A percentile compares a stretch with the other conserved stretches of the same genome.
Evolutionary conservation across 2,113 vertebrate genomes (phyloP).

Genomic region (Protobothrops flavoviridis): DNA sequence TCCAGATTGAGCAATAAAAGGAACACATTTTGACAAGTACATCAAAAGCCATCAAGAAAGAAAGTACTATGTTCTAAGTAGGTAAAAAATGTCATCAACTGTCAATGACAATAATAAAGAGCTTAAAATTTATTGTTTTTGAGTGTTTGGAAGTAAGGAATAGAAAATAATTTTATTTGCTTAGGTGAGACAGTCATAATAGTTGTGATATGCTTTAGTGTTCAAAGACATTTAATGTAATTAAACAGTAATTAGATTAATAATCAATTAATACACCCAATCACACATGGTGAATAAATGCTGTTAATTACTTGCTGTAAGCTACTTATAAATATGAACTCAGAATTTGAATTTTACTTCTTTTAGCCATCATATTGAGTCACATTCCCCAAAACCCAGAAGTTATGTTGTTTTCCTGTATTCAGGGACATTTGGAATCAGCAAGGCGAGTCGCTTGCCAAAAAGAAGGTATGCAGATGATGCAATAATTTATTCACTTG

Average conservation of each 20-base stretch:
- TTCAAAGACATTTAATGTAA: neutral
- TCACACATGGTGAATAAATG: neutral
- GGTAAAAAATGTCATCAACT: neutral
- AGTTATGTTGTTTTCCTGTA: neutral
- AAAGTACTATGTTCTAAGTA: neutral
- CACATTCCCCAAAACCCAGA: neutral
- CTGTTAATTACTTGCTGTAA: neutral
- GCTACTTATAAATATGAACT: neutral
- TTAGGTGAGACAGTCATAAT: neutral
- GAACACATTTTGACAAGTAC: neutral
- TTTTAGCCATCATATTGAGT: neutral
- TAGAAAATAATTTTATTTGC: neutral
- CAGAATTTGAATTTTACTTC: neutral
- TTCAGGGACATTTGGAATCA: neutral
- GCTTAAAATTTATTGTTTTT: neutral
- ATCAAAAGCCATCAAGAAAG: neutral
- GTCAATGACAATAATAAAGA: neutral
- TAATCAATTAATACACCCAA: neutral
- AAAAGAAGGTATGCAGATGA: neutral
- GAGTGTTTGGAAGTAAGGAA: neutral
- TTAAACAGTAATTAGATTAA: neutral
- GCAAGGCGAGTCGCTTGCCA: neutral
- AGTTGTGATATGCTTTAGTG: neutral
- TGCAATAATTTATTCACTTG: neutral
- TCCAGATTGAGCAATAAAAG: neutral